phyloP scores from a whole-genome alignment of 1,140 invertebrate genomes.

The Euwallacea similis region DNA sequence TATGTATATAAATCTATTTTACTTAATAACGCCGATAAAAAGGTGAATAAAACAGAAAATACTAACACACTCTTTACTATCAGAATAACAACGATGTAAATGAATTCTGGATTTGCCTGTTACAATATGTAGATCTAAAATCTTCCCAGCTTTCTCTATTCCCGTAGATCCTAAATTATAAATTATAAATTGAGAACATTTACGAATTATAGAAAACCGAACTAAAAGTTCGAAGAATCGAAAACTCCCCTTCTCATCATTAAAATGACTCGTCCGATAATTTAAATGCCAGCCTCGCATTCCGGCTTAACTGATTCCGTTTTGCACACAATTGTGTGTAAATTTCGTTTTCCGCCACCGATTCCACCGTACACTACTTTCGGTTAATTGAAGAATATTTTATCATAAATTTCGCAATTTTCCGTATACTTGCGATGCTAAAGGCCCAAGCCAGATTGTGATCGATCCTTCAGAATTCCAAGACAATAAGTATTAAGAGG shows the following conservation, averaged over 20 bases:
- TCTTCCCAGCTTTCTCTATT: too few relatives aligned
- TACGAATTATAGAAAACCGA: neutral
- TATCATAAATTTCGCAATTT: constrained; percentile 29
- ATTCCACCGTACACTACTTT: constrained; percentile 16
- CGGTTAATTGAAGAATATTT: constrained; percentile 35
- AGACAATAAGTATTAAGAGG: too few relatives aligned
- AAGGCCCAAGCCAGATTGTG: constrained; percentile 7
- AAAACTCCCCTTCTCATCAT: constrained; percentile 27
- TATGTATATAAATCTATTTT: too few relatives aligned
- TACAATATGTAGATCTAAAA: too few relatives aligned
- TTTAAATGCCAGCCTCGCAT: constrained; percentile 21
- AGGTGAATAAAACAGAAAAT: too few relatives aligned
- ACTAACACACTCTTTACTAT: too few relatives aligned
- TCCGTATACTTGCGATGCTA: neutral
- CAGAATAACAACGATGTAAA: too few relatives aligned
- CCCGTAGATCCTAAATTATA: too few relatives aligned
- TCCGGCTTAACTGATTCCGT: constrained; percentile 30
- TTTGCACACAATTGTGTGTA: constrained; percentile 30
- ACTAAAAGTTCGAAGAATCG: neutral
- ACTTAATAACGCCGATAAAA: too few relatives aligned
- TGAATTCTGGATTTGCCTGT: too few relatives aligned
- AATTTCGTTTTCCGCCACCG: constrained; percentile 22
- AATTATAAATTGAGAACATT: too few relatives aligned
- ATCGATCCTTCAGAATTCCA: constrained; percentile 15
- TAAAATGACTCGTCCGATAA: constrained; percentile 26